Conservation (phyloP, 2,888 invertebrate species). For the Blera fallax region DNA sequence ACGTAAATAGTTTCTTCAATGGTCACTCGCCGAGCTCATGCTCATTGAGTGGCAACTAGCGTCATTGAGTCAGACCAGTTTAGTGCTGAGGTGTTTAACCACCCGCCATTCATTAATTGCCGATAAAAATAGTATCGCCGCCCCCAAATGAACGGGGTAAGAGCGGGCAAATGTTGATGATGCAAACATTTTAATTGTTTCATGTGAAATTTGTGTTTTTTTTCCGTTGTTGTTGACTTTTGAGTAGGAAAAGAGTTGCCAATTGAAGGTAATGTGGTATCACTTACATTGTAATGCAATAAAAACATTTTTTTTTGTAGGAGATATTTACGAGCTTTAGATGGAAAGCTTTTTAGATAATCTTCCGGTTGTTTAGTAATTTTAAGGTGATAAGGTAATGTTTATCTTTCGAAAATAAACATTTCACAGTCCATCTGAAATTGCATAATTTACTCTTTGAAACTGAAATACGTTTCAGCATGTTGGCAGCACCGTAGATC, state of each 20-base stretch:
- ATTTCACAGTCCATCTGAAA: too few species aligned
- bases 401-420: too few species aligned
- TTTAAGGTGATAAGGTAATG: too few species aligned
- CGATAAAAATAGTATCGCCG: conserved; percentile 49
- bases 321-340: too few species aligned
- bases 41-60: conserved; percentile 28
- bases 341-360: too few species aligned
- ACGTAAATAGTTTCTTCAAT: conserved; percentile 43
- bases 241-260: not conserved
- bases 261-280: not conserved
- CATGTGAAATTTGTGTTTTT: not conserved
- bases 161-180: not conserved
- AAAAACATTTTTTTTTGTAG: too few species aligned
- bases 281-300: too few species aligned
- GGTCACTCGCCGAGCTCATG: conserved; percentile 64
- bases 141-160: not conserved
- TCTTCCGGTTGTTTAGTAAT: too few species aligned
- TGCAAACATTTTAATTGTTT: conserved; percentile 28
- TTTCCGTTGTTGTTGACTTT: conserved; percentile 7
- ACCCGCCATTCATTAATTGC: conserved; percentile 63
- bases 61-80: conserved; percentile 42
- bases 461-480: too few species aligned
- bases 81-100: conserved; percentile 33
- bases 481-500: too few species aligned
- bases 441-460: too few species aligned